Percentiles rank a stretch among this genome's conserved stretches.
phyloP scores from a whole-genome alignment of 2,888 invertebrate species.

The Ormyrus labotus region DNA sequence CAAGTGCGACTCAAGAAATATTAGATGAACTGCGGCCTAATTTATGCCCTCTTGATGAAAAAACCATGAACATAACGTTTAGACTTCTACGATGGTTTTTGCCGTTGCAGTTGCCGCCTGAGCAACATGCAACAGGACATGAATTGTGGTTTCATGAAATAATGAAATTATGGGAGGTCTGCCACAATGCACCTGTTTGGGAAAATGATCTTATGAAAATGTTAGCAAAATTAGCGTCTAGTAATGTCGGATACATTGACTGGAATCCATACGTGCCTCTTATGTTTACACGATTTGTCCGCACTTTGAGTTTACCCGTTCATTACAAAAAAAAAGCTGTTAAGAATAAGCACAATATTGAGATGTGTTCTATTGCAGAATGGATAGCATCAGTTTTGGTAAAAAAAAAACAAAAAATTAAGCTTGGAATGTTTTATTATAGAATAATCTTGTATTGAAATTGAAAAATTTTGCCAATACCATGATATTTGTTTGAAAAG shows the following conservation, averaged over 20 bases:
- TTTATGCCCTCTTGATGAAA: slow-evolving; percentile 84
- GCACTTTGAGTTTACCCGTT: slow-evolving; percentile 87
- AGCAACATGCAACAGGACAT: slow-evolving; percentile 82
- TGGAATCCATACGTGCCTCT: slow-evolving; percentile 90
- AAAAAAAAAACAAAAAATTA: slow-evolving; percentile 61
- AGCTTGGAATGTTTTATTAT: not conserved
- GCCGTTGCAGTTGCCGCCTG: slow-evolving; percentile 83
- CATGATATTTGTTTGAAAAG: not conserved
- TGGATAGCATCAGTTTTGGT: slow-evolving; percentile 80
- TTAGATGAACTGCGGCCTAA: slow-evolving; percentile 88
- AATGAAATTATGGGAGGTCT: slow-evolving; percentile 86
- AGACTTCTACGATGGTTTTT: slow-evolving; percentile 85
- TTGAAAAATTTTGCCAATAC: no score
- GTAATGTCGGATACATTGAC: slow-evolving; percentile 89
- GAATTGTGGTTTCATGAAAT: slow-evolving; percentile 89
- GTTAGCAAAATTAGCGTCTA: slow-evolving; percentile 84
- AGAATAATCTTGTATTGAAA: no score
- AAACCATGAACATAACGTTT: slow-evolving; percentile 77
- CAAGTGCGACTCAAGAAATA: slow-evolving; percentile 89
- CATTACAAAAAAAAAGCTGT: slow-evolving; percentile 81
- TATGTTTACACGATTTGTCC: slow-evolving; percentile 85
- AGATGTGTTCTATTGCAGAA: slow-evolving; percentile 67
- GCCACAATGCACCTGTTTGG: slow-evolving; percentile 83
- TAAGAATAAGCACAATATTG: slow-evolving; percentile 76
- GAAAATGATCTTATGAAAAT: slow-evolving; percentile 84